A percentile compares a stretch with the other conserved stretches of the same genome.
phyloP scores from a whole-genome alignment of 37 sponge, comb jelly and placozoan genomes.

The Oscarella lobularis region DNA sequence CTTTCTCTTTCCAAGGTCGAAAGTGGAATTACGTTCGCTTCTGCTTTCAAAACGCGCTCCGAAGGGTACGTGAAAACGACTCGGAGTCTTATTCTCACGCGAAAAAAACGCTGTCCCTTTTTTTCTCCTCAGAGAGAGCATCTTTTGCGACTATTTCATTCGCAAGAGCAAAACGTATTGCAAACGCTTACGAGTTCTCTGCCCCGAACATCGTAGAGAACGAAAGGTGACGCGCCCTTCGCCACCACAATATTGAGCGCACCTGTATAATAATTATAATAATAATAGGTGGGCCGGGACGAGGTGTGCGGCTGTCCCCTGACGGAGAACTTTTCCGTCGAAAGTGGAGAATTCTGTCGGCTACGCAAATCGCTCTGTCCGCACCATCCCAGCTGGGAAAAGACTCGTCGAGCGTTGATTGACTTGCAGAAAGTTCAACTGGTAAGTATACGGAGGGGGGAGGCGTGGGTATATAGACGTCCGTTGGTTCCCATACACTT shows the following conservation, averaged over 20 bases:
- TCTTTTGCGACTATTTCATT: constrained; percentile 9
- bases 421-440: constrained; percentile 80
- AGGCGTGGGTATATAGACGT: no score
- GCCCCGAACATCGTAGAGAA: background rate
- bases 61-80: constrained; percentile 1
- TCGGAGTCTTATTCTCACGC: background rate
- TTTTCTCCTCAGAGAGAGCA: background rate
- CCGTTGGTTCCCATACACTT: no score
- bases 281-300: constrained; percentile 44
- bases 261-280: background rate
- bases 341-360: constrained; percentile 35
- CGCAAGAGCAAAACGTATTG: constrained; percentile 11
- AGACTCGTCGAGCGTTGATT: constrained; percentile 73
- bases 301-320: constrained; percentile 96
- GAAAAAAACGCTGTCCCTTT: background rate
- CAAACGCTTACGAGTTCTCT: constrained; percentile 7
- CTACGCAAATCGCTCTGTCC: constrained; percentile 58
- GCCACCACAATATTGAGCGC: background rate
- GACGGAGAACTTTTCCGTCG: constrained; percentile 20
- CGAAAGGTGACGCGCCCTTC: background rate
- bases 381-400: constrained; percentile 84
- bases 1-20: background rate
- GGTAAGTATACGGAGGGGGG: constrained; percentile 31
- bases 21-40: background rate
- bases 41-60: background rate